Percentiles rank a stretch among this genome's conserved stretches.
Evolutionary conservation across 2,888 invertebrate species (phyloP).

Genomic region (Operophtera brumata): DNA sequence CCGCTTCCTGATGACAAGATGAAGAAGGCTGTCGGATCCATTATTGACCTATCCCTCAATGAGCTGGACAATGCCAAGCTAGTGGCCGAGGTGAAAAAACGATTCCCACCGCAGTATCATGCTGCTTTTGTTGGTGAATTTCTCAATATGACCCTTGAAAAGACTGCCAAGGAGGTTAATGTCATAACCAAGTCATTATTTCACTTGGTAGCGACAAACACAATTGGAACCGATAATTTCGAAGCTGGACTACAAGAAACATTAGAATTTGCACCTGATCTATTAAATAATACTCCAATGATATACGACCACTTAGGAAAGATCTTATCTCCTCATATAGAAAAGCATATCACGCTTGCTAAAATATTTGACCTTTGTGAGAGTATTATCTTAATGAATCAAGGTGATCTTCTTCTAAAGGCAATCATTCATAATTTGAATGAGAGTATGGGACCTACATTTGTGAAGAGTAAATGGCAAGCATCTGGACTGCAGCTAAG

Average conservation of each 20-base stretch:
- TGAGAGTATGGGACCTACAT: conserved; percentile 71
- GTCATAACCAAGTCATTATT: conserved; percentile 68
- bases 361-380: conserved; percentile 59
- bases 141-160: conserved; percentile 58
- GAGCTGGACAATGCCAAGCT: conserved; percentile 58
- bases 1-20: conserved; percentile 52
- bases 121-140: conserved; percentile 62
- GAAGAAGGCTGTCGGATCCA: conserved; percentile 54
- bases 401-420: conserved; percentile 65
- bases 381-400: conserved; percentile 57
- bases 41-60: conserved; percentile 55
- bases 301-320: conserved; percentile 90
- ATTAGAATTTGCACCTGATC: conserved; percentile 84
- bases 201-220: conserved; percentile 71
- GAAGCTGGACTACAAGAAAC: conserved; percentile 82
- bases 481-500: conserved; percentile 62
- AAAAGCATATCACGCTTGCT: conserved; percentile 68
- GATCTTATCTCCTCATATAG: conserved; percentile 79
- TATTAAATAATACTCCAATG: conserved; percentile 91
- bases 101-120: conserved; percentile 56
- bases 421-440: conserved; percentile 61
- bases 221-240: conserved; percentile 73
- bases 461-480: conserved; percentile 68
- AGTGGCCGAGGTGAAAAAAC: conserved; percentile 52
- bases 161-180: conserved; percentile 59